Base-by-base conservation (phyloP, 2,888 invertebrate genomes). In the Leucophora obtusa region DNA sequence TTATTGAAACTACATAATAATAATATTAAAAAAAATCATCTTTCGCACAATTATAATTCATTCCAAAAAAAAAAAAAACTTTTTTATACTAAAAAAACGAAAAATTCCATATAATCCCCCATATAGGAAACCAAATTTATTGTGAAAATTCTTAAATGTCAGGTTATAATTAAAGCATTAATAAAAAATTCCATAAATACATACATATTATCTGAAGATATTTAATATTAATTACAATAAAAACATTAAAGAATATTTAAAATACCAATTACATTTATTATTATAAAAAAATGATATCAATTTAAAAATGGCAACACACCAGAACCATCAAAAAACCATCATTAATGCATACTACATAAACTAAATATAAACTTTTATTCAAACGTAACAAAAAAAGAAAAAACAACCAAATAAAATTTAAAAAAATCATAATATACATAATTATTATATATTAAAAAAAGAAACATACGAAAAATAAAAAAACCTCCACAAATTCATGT, bases 1-100 rank as follows among this genome's bases (percentile, higher is more conserved):
- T 24, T 54, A 53, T 11, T 14, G 50, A 56, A 53, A 47, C 28
- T 43, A 33, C 43, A 2, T 43, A 35, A 35, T 35, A 38, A 73
- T 11, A 35, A n/a, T 21, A 43, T 28, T 50, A 15, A 35, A 68
- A 53, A 43, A 63, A 50, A 50, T 35, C 66, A 43, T 38, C 81
- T 81, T 81, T 81, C 81, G 81, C 81, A 81, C 81, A 81, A 81
- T 81, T 73, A 58, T 63, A 18, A 59, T 54, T 47, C 38, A 47
- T 47, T 47, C 60, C 18, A 24, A 35, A 60, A 68, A 62, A 11
- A 10, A 15, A 56, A 11, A 10, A 15, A 58, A 17, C 28, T 71
- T 81, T 80, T 79, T 78, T 82, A 79, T 79, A 82, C 60, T 56
- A 70, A 54, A 62, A 47, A 33, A 65, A 65, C 43, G 17, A 76